These are phyloP conservation scores for Dreissena rostriformis DNA, from an alignment of 1,140 invertebrate genomes.

Conservation along the genomic window DNA sequence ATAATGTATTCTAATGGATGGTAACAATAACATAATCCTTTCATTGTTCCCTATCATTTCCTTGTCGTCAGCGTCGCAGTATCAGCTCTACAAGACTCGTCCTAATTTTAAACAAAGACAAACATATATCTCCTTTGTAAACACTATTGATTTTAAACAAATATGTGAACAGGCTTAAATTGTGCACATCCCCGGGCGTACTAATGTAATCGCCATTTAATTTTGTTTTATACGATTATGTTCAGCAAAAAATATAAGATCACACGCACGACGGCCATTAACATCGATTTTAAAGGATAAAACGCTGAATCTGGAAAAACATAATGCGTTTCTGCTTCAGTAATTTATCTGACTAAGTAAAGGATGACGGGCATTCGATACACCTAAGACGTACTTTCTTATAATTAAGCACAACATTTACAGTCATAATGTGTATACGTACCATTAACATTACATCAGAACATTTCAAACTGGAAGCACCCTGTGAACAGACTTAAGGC, in stretches of 20 bases:
- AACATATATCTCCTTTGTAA: constrained; percentile 44
- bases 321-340: constrained; percentile 30
- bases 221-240: constrained; percentile 51
- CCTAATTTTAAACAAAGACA: constrained; percentile 40
- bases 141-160: constrained; percentile 48
- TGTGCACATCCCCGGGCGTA: constrained; percentile 6
- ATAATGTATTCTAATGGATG: background rate
- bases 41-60: background rate
- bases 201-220: constrained; percentile 30
- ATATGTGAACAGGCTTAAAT: constrained; percentile 46
- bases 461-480: constrained; percentile 33
- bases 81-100: constrained; percentile 17
- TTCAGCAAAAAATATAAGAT: constrained; percentile 59
- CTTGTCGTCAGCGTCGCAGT: background rate
- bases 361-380: constrained; percentile 27
- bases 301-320: constrained; percentile 45
- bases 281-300: constrained; percentile 23
- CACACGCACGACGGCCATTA: constrained; percentile 42
- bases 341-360: constrained; percentile 24
- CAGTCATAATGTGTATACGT: constrained; percentile 17
- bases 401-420: constrained; percentile 32
- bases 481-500: constrained; percentile 22
- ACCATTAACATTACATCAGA: constrained; percentile 33
- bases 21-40: background rate
- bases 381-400: constrained; percentile 28